Percentiles rank a stretch among this genome's conserved stretches.
Evolutionary conservation across 2,797 vertebrate genomes (phyloP).

Genomic region (Channallabes apus): DNA sequence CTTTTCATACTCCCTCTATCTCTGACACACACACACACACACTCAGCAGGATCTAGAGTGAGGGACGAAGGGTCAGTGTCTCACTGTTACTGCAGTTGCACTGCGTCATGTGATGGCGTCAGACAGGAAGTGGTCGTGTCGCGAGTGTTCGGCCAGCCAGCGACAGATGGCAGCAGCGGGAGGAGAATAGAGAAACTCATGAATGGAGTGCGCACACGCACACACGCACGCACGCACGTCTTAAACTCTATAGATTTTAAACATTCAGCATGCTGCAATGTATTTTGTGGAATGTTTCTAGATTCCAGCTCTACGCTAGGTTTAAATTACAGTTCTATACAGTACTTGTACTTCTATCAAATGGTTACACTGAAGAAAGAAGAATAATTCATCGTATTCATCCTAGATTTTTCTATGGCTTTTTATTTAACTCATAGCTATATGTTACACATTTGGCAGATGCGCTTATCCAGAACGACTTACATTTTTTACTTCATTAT

Average conservation of each 20-base stretch:
- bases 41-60: constrained; percentile 1
- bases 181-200: constrained; percentile 45
- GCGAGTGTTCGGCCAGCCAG: constrained; percentile 42
- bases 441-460: too few relatives aligned
- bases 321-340: too few relatives aligned
- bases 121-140: constrained; percentile 55
- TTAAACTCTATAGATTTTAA: too few relatives aligned
- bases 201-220: constrained; percentile 30
- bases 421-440: background rate
- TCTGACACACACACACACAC: constrained; percentile 1
- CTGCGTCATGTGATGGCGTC: constrained; percentile 58
- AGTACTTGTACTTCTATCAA: background rate
- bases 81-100: constrained; percentile 41
- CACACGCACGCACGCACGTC: background rate
- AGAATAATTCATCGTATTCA: background rate
- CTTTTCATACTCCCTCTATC: constrained; percentile 19
- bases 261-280: background rate
- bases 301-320: background rate
- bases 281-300: background rate
- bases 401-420: background rate
- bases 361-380: background rate
- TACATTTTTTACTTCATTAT: too few relatives aligned
- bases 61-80: constrained; percentile 26
- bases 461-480: too few relatives aligned
- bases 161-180: constrained; percentile 56